Evolutionary conservation across 2,113 vertebrate species (phyloP).

Genomic region (Oncorhynchus kisutch): DNA sequence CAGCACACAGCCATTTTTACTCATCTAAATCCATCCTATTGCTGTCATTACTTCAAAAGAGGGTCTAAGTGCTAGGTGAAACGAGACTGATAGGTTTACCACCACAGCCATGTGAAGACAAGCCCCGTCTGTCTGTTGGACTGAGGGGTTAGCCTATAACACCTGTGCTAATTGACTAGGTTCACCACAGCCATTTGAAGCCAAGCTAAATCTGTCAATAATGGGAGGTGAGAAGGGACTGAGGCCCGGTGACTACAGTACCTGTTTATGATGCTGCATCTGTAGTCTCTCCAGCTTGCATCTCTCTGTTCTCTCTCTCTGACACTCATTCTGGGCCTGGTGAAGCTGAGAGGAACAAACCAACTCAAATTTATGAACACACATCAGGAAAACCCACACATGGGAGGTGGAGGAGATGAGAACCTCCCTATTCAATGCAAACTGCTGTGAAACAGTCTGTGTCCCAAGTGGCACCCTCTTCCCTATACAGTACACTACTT

Average conservation of each 20-base stretch:
- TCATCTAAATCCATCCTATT: no score
- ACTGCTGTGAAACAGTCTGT: neutral
- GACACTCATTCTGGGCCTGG: conserved; percentile 87
- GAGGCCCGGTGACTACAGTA: conserved; percentile 49
- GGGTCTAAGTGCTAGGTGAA: no score
- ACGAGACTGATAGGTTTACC: no score
- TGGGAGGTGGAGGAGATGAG: neutral
- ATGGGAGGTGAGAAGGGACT: neutral
- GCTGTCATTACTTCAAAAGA: no score
- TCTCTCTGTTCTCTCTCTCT: conserved; percentile 84
- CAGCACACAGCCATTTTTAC: no score
- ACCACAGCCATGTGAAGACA: no score
- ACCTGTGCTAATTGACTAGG: neutral
- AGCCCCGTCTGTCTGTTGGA: no score
- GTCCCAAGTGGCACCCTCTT: no score
- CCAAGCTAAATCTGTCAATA: no score
- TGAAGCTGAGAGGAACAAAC: conserved; percentile 76
- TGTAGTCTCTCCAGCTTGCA: conserved; percentile 89
- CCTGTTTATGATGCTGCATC: conserved; percentile 94
- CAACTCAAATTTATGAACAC: neutral
- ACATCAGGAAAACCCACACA: neutral
- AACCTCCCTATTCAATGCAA: neutral
- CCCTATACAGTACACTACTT: no score
- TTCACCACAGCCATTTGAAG: no score
- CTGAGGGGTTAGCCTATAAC: no score